Evolutionary conservation across 2,888 invertebrate species (phyloP).

Genomic region (Andrena bicolor): DNA sequence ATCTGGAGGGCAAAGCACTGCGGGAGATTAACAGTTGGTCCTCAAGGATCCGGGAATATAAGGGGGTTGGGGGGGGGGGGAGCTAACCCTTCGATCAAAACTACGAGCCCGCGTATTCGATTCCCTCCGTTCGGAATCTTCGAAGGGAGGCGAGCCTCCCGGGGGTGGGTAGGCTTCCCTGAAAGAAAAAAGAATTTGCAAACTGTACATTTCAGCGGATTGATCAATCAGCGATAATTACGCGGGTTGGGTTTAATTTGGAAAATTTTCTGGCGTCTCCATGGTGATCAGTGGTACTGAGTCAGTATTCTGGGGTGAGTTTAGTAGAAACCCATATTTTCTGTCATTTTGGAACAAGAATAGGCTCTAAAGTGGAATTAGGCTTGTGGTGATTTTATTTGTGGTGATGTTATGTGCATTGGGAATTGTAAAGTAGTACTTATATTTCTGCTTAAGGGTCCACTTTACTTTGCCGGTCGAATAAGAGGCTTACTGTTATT

Average conservation of each 20-base stretch:
- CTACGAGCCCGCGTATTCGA: constrained; percentile 59
- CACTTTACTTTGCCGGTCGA: too few relatives aligned
- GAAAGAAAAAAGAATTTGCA: constrained; percentile 21
- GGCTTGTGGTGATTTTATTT: too few relatives aligned
- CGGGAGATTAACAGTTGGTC: constrained; percentile 68
- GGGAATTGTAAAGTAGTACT: too few relatives aligned
- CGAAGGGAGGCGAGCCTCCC: constrained; percentile 13
- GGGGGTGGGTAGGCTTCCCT: constrained; percentile 17
- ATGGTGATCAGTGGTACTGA: not conserved
- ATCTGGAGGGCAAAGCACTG: constrained; percentile 69
- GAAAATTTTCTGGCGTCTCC: not conserved
- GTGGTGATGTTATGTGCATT: too few relatives aligned
- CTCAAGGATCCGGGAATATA: constrained; percentile 52
- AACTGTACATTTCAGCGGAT: constrained; percentile 19
- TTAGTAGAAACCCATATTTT: too few relatives aligned
- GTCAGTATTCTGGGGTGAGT: too few relatives aligned
- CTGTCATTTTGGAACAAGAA: too few relatives aligned
- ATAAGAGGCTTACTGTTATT: too few relatives aligned
- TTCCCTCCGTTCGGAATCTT: constrained; percentile 52
- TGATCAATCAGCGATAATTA: constrained; percentile 41
- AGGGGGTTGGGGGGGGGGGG: constrained; percentile 25
- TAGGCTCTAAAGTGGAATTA: too few relatives aligned
- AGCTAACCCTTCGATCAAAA: constrained; percentile 58
- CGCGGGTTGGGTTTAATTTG: not conserved
- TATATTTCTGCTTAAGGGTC: too few relatives aligned